Evolutionary conservation across 2,113 vertebrate genomes (phyloP), one percentile per base, ranked within the genome.

Genomic region (Corapipo altera): DNA sequence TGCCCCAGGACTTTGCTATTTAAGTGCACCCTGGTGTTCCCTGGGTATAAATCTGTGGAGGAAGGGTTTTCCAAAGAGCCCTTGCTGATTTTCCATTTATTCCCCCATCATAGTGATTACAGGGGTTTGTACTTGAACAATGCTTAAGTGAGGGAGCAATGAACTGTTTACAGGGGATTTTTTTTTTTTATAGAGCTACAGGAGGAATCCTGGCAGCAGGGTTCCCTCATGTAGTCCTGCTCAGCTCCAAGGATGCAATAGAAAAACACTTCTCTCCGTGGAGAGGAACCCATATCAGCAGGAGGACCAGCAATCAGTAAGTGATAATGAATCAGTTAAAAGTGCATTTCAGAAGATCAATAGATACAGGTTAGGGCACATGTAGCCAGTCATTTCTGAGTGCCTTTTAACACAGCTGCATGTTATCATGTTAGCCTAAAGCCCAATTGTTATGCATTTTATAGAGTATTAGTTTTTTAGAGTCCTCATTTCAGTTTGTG

Each of bases 261-360:
- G 83, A 71, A 83, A 89, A 92, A 49, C 82, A 23, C 46, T 85
- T 89, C 46, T 58, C 24, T 93, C 77, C 59, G 64, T 43, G 21
- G 51, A 49, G 85, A 93, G 55, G 30, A 91, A 46, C 74, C 27
- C 1, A 0, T 44, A 80, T 23, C 46, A 89, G 79, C 43, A 57
- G 65, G 88, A 92, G 66, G 52, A 76, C 0, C 0, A 87, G 71
- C 85, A 28, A 87, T 95, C 91, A 80, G 75, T 88, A 93, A 78
- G 88, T 27, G 66, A 86, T 93, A 78, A 62, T 81, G 52, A 87
- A 90, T 91, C 90, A 85, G 61, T 95, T 94, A 76, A 92, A 97
- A 97, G 93, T 79, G 72, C 94, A 94, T 92, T 92, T 87, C 69
- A 93, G 88, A 85, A 76, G 87, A 94, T 91, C 90, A 88, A 85